Percentiles rank a stretch among this genome's conserved stretches.
phyloP scores from a whole-genome alignment of 1,140 invertebrate species.

The Daktulosphaira vitifoliae region DNA sequence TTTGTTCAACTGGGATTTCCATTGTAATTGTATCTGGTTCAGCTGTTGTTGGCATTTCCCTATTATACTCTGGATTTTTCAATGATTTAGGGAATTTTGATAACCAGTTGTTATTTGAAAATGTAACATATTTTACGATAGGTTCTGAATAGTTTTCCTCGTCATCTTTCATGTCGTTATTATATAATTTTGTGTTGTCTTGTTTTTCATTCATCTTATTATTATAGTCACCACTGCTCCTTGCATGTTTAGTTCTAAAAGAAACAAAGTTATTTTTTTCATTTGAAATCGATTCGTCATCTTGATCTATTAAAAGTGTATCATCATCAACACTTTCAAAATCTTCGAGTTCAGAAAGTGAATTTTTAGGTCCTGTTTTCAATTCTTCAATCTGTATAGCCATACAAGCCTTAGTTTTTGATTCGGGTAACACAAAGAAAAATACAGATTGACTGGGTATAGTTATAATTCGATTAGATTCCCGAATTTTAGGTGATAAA shows the following conservation, averaged over 20 bases:
- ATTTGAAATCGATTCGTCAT: background rate
- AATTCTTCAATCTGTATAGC: background rate
- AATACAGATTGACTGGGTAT: conserved; percentile 35
- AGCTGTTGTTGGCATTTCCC: background rate
- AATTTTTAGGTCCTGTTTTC: conserved; percentile 1
- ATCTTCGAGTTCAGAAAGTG: conserved; percentile 1
- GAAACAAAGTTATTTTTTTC: conserved; percentile 19
- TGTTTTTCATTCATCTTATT: background rate
- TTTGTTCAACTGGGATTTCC: background rate
- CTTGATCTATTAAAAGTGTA: background rate
- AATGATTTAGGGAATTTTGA: conserved; percentile 16
- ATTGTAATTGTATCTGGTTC: background rate
- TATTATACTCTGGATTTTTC: conserved; percentile 8
- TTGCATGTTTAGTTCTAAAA: conserved; percentile 1
- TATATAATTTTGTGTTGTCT: background rate
- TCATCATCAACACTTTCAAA: background rate
- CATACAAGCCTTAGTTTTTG: conserved; percentile 33
- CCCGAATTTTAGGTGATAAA: conserved; percentile 34
- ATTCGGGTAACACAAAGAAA: conserved; percentile 36
- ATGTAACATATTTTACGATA: conserved; percentile 35
- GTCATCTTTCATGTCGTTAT: background rate
- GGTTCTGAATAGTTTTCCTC: conserved; percentile 5
- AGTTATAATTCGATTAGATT: conserved; percentile 27
- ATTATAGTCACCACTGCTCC: background rate
- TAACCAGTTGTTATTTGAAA: conserved; percentile 36